Percentiles rank a stretch among this genome's conserved stretches.
Evolutionary conservation across 1,140 invertebrate genomes (phyloP).

Genomic region (Zaprionus taronus): DNA sequence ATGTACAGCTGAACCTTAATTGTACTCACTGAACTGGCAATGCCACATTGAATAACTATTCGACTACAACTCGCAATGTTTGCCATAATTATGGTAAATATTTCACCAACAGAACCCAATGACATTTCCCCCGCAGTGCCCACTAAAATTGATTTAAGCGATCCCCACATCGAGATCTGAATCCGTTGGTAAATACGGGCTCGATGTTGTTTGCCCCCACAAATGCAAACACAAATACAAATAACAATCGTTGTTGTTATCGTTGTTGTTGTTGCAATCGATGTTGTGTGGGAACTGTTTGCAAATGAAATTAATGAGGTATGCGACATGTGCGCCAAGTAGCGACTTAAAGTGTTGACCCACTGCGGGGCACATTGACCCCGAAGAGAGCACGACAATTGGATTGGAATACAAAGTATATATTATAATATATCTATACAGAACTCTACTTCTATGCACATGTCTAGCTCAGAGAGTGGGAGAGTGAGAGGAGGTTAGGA

Average conservation of each 20-base stretch:
- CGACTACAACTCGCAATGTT: neutral
- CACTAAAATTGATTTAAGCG: neutral
- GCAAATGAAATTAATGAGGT: conserved; percentile 13
- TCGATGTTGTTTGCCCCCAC: neutral
- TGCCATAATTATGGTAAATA: neutral
- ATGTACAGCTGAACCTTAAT: neutral
- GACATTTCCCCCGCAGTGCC: neutral
- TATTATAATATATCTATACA: too few species aligned
- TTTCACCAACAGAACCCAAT: neutral
- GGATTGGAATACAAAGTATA: neutral
- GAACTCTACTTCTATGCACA: too few species aligned
- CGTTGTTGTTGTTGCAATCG: neutral
- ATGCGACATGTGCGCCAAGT: neutral
- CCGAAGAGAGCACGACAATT: neutral
- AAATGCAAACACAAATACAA: neutral
- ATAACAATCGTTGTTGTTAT: neutral
- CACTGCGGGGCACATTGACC: neutral
- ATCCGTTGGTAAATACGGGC: neutral
- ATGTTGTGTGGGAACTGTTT: neutral
- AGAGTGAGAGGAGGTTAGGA: too few species aligned
- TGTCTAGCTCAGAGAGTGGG: too few species aligned
- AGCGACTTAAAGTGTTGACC: neutral
- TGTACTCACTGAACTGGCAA: neutral
- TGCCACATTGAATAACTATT: neutral
- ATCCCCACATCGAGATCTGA: neutral